Base-by-base conservation (phyloP, 1,140 invertebrate genomes). In the Hetaerina americana region DNA sequence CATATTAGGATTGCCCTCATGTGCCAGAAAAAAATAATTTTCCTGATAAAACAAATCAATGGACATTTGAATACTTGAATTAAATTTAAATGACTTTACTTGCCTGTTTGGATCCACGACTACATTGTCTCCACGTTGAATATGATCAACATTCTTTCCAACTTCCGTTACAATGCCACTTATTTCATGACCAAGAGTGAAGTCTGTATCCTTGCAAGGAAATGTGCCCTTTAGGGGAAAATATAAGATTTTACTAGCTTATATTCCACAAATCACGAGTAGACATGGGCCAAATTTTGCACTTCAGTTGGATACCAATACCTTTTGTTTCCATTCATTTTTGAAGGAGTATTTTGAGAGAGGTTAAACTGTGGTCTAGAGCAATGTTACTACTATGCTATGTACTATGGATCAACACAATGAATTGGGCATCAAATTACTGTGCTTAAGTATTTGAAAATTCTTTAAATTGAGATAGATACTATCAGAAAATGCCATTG, bases 111-210 rank as follows among this genome's bases (percentile, higher is more conserved):
- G 89, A 77, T 91, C 88, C 0, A 90, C 85, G 1, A 83, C 85
- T 0, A 91, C 87, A 71, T 81, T 84, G 74, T 90, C 85, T 5
- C 89, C 89, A 15, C 84, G 76, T 79, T 87, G 86, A 49, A 91
- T 82, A 26, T 79, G 79, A 2, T 78, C 86, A 0, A 88, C 86
- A 0, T 78, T 77, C 22, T 80, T 75, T 3, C 90, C 90, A 2
- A 87, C 78, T 6, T 85, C 82, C 26, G 83, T 78, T 0, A 91
- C 81, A 0, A 80, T 81, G 0, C 90, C 90, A 70, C 85, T 85
- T 75, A 90, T 90, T 79, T 92, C 90, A 76, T 92, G 90, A 0
- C 90, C 90, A 18, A 90, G 78, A 0, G 85, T 85, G 3, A 89
- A 75, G 0, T 83, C 81, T 27, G 82, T 78, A n/a, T 83, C 79